A percentile compares a stretch with the other conserved stretches of the same genome.
phyloP scores from a whole-genome alignment of 2,113 vertebrate genomes.

The Rhinogobius similis region DNA sequence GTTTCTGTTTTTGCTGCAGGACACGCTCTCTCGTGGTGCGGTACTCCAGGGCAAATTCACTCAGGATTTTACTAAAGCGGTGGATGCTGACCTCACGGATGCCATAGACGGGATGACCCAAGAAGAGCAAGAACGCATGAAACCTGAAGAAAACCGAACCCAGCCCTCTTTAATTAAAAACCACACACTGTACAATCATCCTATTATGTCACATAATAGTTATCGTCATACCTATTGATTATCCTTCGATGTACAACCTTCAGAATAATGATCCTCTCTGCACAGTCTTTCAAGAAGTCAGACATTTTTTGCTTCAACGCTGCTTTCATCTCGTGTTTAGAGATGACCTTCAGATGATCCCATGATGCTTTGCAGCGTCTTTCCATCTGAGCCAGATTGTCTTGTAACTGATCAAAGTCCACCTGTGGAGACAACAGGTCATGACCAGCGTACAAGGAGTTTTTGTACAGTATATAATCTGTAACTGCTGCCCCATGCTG shows the following conservation, averaged over 20 bases:
- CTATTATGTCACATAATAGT: background rate
- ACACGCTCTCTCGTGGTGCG: conserved; percentile 94
- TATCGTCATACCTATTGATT: conserved; percentile 87
- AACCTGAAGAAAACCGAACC: conserved; percentile 80
- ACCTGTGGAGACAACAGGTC: conserved; percentile 75
- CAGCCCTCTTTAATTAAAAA: background rate
- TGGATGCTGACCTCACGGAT: conserved; percentile 94
- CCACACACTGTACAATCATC: background rate
- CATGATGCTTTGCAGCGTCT: conserved; percentile 95
- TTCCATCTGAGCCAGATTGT: conserved; percentile 95
- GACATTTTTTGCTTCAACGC: conserved; percentile 95
- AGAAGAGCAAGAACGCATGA: conserved; percentile 94
- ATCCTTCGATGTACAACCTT: conserved; percentile 95
- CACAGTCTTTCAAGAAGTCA: conserved; percentile 95
- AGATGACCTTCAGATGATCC: conserved; percentile 97
- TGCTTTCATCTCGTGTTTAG: conserved; percentile 96
- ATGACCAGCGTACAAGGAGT: background rate
- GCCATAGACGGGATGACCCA: conserved; percentile 90
- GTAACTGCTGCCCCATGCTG: background rate
- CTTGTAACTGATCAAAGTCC: conserved; percentile 97
- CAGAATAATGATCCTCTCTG: conserved; percentile 95
- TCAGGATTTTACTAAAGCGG: conserved; percentile 94
- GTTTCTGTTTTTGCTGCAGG: conserved; percentile 95
- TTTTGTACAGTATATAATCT: background rate
- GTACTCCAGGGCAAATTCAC: conserved; percentile 96